phyloP scores from a whole-genome alignment of 2,797 vertebrate species.

The Epinephelus awoara region DNA sequence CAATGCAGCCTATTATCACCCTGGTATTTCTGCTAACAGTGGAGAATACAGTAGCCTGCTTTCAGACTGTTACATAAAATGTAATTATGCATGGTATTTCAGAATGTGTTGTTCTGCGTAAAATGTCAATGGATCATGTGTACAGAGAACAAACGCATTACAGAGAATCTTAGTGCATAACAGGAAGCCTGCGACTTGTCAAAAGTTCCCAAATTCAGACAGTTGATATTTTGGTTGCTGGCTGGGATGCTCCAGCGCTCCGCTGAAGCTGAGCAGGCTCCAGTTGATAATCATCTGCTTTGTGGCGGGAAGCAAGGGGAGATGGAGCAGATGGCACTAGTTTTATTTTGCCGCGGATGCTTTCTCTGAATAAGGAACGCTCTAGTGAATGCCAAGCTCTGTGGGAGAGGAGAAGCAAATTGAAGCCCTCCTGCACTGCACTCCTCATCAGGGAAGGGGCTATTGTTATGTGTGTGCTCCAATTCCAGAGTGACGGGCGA shows the following conservation, averaged over 20 bases:
- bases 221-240: conserved; percentile 72
- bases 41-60: conserved; percentile 36
- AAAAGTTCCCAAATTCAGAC: conserved; percentile 69
- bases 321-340: conserved; percentile 82
- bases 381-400: conserved; percentile 85
- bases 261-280: conserved; percentile 73
- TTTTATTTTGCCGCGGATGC: conserved; percentile 82
- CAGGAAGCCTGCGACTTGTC: conserved; percentile 62
- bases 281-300: conserved; percentile 84
- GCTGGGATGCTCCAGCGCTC: conserved; percentile 68
- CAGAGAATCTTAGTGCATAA: conserved; percentile 50
- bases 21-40: conserved; percentile 33
- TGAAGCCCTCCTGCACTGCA: conserved; percentile 79
- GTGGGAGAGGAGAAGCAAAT: conserved; percentile 80
- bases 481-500: conserved; percentile 75
- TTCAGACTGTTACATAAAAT: conserved; percentile 51
- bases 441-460: conserved; percentile 61
- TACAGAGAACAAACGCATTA: conserved; percentile 53
- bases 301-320: conserved; percentile 74
- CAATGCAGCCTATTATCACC: conserved; percentile 27
- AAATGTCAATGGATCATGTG: conserved; percentile 64
- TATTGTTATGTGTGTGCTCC: conserved; percentile 76
- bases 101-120: conserved; percentile 24
- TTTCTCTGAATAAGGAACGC: conserved; percentile 85
- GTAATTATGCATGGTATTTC: conserved; percentile 65